Base-by-base conservation (phyloP, 2,888 invertebrate species). In the Drosophila merina region DNA sequence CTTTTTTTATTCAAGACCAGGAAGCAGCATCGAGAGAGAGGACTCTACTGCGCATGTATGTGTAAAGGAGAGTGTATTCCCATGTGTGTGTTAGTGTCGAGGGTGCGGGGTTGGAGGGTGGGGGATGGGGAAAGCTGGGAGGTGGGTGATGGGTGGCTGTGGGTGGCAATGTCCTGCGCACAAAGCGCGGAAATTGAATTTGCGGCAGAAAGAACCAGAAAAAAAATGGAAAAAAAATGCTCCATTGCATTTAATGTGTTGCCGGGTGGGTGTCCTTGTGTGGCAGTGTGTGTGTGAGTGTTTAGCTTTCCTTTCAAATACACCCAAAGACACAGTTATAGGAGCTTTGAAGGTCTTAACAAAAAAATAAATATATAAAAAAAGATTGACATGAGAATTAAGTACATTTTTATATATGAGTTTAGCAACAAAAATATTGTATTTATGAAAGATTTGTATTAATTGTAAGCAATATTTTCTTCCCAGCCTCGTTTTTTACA, bases 171-270 rank as follows among this genome's bases (percentile, higher is more conserved):
- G 75, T 77, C 73, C 78, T 86, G 87, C 75, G 82, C 88, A 88
- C 83, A 84, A 86, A 76, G 88, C 81, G 78, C 88, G 88, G 88
- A 84, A 84, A 84, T 84, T 84, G 79, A 84, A 88, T 84, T 84
- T 84, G 88, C 64, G 88, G 87, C 85, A 75, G 55, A 71, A 71
- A 66, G 60, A 67, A 49, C 45, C 68, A 68, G 51, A 14, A 63
- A 66, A 47, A 67, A 44, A 14, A 28, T 55, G 42, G 38, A 56
- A 49, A 56, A 49, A 67, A 49, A 57, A 70, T 74, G 64, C 77
- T 72, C 69, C 66, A 83, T 86, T 88, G 86, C 88, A 83, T 88
- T 88, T 82, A 55, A 79, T 88, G 77, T 69, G 78, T 57, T 62
- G 69, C 55, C 68, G 64, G 60, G 67, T 67, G 25, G 12, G 36